Evolutionary conservation across 2,113 vertebrate species (phyloP), one percentile per base, ranked within the genome.

Genomic region (Rhombomys opimus): DNA sequence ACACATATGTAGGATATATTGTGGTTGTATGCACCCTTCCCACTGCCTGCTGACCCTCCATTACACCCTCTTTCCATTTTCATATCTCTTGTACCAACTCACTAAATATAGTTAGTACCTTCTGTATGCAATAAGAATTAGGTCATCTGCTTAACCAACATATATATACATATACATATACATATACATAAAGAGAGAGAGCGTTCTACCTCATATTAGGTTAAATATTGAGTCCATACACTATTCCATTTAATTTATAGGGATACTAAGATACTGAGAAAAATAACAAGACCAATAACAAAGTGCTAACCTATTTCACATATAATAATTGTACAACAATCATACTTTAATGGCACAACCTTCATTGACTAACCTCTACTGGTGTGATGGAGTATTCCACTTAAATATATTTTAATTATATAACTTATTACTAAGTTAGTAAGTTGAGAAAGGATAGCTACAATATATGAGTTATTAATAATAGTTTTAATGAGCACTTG

Each of bases 301-400:
- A 46, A 17, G 46, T 17, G 30, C 0, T 59, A 85, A 72, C 30
- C n/a, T 76, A 1, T 46, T 65, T 8, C 65, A 12, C 7, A 63
- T 27, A 20, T 22, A 81, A 38, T 20, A 78, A 30, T 59, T 73
- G 11, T n/a, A 93, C 14, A 85, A 50, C 12, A 35, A 68, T 81
- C 15, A 63, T 0, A 91, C 15, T 73, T 89, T 91, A 72, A 80
- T 4, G 3, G 59, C 7, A 3, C 5, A 50, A 4, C 9, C 30
- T 87, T 91, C 17, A 20, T 80, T 50, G 35, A 78, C 76, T 68
- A 91, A 68, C 4, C 5, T 61, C 59, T 65, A 17, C 12, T 81
- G 11, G 41, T 35, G 2, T 12, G 0, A 38, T 72, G 7, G 5
- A 77, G 6, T n/a, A 0, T 3, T 84, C 11, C 41, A 2, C 23